Evolutionary conservation across 2,888 invertebrate genomes (phyloP).

Genomic region (Ectobius pallidus): DNA sequence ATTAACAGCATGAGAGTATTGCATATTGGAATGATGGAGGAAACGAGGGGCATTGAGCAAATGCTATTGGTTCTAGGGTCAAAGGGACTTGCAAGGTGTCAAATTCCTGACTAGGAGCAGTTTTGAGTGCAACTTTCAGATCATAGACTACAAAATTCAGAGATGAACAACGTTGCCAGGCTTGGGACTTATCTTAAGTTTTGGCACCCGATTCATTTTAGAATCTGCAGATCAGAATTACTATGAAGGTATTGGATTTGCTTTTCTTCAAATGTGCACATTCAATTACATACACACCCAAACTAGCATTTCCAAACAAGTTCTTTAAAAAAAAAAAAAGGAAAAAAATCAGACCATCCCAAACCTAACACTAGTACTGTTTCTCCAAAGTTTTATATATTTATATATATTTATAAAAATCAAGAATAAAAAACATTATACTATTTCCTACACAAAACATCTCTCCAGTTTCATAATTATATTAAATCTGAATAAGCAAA

Average conservation of each 20-base stretch:
- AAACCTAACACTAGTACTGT: conserved; percentile 33
- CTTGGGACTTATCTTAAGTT: conserved; percentile 23
- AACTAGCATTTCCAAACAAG: conserved; percentile 3
- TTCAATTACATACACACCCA: conserved; percentile 2
- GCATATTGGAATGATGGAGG: conserved; percentile 40
- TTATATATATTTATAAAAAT: conserved; percentile 31
- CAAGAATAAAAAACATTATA: conserved; percentile 33
- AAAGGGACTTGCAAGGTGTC: background rate
- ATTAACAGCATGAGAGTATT: conserved; percentile 33
- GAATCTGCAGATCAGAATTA: conserved; percentile 36
- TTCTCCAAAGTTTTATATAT: conserved; percentile 11
- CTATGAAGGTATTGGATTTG: background rate
- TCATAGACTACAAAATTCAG: conserved; percentile 34
- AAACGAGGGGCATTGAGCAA: conserved; percentile 40
- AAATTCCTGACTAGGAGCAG: background rate
- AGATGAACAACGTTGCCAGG: conserved; percentile 35
- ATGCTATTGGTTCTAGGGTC: conserved; percentile 34
- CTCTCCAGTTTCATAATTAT: conserved; percentile 33
- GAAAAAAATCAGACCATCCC: conserved; percentile 28
- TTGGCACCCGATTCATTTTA: conserved; percentile 41
- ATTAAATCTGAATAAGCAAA: conserved; percentile 39
- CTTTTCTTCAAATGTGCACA: background rate
- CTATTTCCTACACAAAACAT: conserved; percentile 29
- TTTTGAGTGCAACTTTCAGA: conserved; percentile 24
- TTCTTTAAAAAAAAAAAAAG: background rate